Conservation (phyloP, 1,140 invertebrate genomes). For the Probaryconus sp. region DNA sequence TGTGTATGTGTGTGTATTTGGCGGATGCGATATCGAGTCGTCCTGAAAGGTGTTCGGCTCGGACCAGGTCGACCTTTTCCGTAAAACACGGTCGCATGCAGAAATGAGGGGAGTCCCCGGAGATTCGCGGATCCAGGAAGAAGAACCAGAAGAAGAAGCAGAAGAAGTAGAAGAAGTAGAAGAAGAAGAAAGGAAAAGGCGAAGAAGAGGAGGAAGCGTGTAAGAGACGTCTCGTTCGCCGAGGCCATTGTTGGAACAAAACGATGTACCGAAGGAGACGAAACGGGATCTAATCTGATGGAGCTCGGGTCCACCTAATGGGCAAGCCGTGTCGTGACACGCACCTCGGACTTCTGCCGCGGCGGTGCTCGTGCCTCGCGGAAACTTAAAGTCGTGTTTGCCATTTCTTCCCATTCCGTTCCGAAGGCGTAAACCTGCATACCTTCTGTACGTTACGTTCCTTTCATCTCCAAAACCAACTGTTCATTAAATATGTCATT, state of each 20-base stretch:
- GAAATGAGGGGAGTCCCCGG: conserved; percentile 28
- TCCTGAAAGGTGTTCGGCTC: conserved; percentile 50
- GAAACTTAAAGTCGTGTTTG: conserved; percentile 70
- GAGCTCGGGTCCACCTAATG: conserved; percentile 73
- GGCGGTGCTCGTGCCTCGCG: conserved; percentile 48
- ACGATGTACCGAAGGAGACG: conserved; percentile 52
- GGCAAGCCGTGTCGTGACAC: conserved; percentile 75
- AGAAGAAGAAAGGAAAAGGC: no score
- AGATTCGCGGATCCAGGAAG: conserved; percentile 60
- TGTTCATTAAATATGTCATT: no score
- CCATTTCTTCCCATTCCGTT: conserved; percentile 47
- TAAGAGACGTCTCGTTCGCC: conserved; percentile 38
- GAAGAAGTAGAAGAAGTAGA: no score
- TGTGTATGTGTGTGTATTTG: conserved; percentile 51
- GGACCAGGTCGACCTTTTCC: conserved; percentile 52
- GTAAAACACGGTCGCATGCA: conserved; percentile 56
- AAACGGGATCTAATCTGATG: conserved; percentile 75
- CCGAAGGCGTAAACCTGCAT: conserved; percentile 5
- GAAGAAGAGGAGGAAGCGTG: no score
- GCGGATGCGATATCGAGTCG: conserved; percentile 52
- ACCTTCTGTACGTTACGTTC: conserved; percentile 2
- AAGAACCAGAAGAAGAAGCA: no score
- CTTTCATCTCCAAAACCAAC: no score
- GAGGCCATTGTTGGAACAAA: conserved; percentile 56
- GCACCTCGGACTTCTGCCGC: conserved; percentile 68